Base-by-base conservation (phyloP, 2,113 vertebrate species). In the Nibea albiflora region DNA sequence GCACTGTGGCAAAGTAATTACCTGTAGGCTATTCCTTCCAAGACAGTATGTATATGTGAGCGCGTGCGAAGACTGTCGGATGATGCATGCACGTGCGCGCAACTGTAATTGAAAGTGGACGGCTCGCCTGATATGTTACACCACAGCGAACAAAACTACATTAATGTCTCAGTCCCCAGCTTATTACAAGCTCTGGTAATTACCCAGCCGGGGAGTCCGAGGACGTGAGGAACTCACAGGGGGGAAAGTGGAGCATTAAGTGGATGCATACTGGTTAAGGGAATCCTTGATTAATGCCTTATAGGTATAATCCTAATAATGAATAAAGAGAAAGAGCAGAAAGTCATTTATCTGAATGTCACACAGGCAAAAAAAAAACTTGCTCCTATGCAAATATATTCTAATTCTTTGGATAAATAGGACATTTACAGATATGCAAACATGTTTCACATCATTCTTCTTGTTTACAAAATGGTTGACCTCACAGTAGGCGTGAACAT, bases 111-210 rank as follows among this genome's bases (percentile, higher is more conserved):
- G 87, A 88, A 90, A 87, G 67, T 75, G 71, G 76, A 84, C 78
- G 56, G 76, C 80, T 73, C 17, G 61, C 67, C 70, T 56, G 60
- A 79, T 49, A 61, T n/a, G 15, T 80, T 87, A 56, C 50, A 72
- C 58, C 76, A 39, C 28, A 71, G 71, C 80, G 73, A 82, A 64
- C 76, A 60, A 76, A 88, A 84, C 73, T 81, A 67, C 83, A 86
- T 92, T 87, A 90, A 71, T 58, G 83, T 86, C 52, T 77, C 44
- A 56, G 79, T 80, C 81, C 80, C 72, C 20, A 61, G 77, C 82
- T 84, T 89, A 89, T 87, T 89, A 86, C 81, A 75, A 85, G 83
- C 80, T 63, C 61, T 76, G 71, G 84, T 90, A 90, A 90, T 90
- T 89, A 90, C 80, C 81, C 66, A 78, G 66, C 70, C 63, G 46